These are phyloP conservation scores for Pentamera pediparva DNA, from an alignment of 53 echinoderm and acorn worm genomes.

Conservation along the genomic window DNA sequence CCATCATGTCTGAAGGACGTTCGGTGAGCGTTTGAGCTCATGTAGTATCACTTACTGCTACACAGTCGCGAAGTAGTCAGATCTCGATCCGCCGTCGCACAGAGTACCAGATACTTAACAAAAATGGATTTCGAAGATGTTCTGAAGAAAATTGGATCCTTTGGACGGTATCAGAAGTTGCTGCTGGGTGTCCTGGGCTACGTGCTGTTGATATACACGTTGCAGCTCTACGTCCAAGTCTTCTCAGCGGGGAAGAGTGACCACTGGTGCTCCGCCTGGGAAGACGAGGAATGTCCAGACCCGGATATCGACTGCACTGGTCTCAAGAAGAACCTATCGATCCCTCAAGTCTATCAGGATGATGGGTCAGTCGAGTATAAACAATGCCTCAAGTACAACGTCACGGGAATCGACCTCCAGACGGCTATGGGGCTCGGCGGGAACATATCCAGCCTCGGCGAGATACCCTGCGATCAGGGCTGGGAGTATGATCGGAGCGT, in stretches of 20 bases:
- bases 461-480: too few relatives aligned
- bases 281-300: not conserved
- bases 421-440: constrained; percentile 1
- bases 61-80: too few relatives aligned
- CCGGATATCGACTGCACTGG: not conserved
- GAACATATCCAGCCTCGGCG: too few relatives aligned
- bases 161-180: constrained; percentile 1
- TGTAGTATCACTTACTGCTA: too few relatives aligned
- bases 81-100: too few relatives aligned
- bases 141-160: not conserved
- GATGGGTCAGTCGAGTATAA: too few relatives aligned
- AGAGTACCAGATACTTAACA: too few relatives aligned
- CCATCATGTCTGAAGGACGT: too few relatives aligned
- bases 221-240: constrained; percentile 7
- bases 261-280: constrained; percentile 4
- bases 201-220: not conserved
- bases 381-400: constrained; percentile 5
- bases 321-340: not conserved
- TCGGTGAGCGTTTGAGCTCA: too few relatives aligned
- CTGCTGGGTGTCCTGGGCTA: not conserved
- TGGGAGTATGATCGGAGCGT: too few relatives aligned
- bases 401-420: constrained; percentile 3
- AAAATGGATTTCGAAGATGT: constrained; percentile 1
- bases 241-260: constrained; percentile 12
- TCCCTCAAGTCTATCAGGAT: too few relatives aligned